phyloP scores from a whole-genome alignment of 2,888 invertebrate species.

The Carterocephalus palaemon region DNA sequence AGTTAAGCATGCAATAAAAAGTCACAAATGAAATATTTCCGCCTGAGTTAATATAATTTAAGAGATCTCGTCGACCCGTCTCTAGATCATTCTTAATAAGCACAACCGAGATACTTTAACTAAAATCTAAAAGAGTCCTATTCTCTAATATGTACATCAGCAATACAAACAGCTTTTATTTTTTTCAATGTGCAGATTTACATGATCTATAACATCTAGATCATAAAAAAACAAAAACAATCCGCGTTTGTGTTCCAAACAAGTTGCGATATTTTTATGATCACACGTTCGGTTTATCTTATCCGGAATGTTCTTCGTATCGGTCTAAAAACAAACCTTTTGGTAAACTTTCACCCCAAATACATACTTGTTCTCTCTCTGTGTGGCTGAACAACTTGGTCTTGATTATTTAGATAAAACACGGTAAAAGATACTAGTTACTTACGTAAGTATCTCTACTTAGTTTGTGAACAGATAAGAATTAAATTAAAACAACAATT shows the following conservation, averaged over 20 bases:
- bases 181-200: too few species aligned
- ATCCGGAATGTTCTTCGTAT: slow-evolving; percentile 1
- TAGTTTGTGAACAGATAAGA: too few species aligned
- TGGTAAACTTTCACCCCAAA: slow-evolving; percentile 5
- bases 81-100: slow-evolving; percentile 3
- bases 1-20: too few species aligned
- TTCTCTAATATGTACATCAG: too few species aligned
- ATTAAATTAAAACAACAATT: too few species aligned
- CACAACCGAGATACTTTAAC: neutral
- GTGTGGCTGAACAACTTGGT: neutral
- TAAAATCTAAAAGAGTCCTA: neutral
- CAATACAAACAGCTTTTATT: too few species aligned
- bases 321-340: slow-evolving; percentile 1
- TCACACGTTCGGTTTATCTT: neutral
- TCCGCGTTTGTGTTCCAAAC: neutral
- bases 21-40: slow-evolving; percentile 5
- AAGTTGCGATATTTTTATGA: neutral
- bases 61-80: slow-evolving; percentile 5
- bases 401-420: too few species aligned
- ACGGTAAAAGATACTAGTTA: too few species aligned
- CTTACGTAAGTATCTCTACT: too few species aligned
- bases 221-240: neutral
- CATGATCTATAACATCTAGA: too few species aligned
- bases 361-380: neutral
- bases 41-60: neutral